Percentiles rank a stretch among this genome's conserved stretches.
phyloP scores from a whole-genome alignment of 1,140 invertebrate species.

The Ceratosolen fusciceps region DNA sequence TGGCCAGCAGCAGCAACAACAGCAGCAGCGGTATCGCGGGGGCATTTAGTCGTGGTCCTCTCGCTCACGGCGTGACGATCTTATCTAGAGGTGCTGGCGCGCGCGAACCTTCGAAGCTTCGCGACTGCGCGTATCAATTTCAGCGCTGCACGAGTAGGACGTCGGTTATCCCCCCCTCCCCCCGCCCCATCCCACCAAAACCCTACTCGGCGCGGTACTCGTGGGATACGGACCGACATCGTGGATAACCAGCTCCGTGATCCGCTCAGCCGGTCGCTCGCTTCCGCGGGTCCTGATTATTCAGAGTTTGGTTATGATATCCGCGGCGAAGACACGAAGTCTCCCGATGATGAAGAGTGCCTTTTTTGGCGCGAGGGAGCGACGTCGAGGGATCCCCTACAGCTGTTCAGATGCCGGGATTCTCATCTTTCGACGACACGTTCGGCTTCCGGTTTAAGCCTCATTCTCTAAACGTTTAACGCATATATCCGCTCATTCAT shows the following conservation, averaged over 20 bases:
- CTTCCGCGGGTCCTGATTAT: neutral
- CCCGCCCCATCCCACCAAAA: too few relatives aligned
- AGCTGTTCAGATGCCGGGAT: neutral
- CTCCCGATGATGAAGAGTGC: neutral
- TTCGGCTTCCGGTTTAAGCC: neutral
- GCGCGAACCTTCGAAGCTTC: neutral
- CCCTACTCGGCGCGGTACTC: too few relatives aligned
- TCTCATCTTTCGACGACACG: neutral
- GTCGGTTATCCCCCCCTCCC: neutral
- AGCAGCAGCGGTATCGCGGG: neutral
- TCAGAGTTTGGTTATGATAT: neutral
- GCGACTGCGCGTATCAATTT: constrained; percentile 52
- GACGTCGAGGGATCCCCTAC: neutral
- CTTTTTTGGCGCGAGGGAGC: neutral
- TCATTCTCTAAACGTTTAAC: too few relatives aligned
- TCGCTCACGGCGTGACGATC: constrained; percentile 52
- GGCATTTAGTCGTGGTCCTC: constrained; percentile 51
- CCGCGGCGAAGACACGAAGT: neutral
- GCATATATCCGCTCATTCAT: too few relatives aligned
- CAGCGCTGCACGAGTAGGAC: constrained; percentile 29
- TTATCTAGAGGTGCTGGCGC: constrained; percentile 47
- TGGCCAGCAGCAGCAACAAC: too few relatives aligned
- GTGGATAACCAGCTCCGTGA: neutral
- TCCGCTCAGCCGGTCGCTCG: neutral
- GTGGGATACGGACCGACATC: neutral